Conservation (phyloP, 2,888 invertebrate genomes). For the Athalia cordata region DNA sequence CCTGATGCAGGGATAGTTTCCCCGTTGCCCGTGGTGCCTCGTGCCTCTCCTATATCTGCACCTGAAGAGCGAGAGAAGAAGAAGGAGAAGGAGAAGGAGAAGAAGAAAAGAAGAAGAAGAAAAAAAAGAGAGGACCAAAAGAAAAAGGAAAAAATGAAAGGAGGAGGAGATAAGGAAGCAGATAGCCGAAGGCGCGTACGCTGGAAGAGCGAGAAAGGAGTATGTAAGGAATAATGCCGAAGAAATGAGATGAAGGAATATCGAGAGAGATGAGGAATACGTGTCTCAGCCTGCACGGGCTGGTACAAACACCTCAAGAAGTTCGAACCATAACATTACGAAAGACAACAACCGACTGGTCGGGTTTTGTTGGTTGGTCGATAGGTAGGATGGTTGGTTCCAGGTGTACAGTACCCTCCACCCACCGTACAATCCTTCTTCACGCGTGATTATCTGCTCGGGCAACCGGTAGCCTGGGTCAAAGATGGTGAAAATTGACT, state of each 20-base stretch:
- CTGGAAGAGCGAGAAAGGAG: constrained; percentile 37
- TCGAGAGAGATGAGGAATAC: constrained; percentile 62
- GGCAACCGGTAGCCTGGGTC: too few relatives aligned
- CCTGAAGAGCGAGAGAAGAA: constrained; percentile 50
- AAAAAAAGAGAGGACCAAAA: constrained; percentile 42
- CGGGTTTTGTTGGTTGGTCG: background rate
- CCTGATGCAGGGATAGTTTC: too few relatives aligned
- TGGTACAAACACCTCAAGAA: constrained; percentile 62
- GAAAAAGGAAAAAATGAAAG: constrained; percentile 29
- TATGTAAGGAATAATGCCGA: constrained; percentile 15
- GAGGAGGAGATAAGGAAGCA: constrained; percentile 33
- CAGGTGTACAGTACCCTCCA: background rate
- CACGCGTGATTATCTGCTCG: too few relatives aligned
- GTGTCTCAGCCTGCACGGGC: constrained; percentile 63
- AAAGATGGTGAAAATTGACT: too few relatives aligned
- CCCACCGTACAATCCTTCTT: too few relatives aligned
- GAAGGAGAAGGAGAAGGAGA: constrained; percentile 44
- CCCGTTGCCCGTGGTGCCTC: background rate
- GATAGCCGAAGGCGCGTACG: constrained; percentile 30
- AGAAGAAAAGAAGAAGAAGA: constrained; percentile 43
- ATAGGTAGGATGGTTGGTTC: background rate
- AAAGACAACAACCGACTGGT: constrained; percentile 37
- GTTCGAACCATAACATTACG: constrained; percentile 60
- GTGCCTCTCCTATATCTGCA: constrained; percentile 57
- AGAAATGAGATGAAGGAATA: constrained; percentile 45